phyloP scores from a whole-genome alignment of 1,140 invertebrate genomes.

The Holcopasites calliopsidis region DNA sequence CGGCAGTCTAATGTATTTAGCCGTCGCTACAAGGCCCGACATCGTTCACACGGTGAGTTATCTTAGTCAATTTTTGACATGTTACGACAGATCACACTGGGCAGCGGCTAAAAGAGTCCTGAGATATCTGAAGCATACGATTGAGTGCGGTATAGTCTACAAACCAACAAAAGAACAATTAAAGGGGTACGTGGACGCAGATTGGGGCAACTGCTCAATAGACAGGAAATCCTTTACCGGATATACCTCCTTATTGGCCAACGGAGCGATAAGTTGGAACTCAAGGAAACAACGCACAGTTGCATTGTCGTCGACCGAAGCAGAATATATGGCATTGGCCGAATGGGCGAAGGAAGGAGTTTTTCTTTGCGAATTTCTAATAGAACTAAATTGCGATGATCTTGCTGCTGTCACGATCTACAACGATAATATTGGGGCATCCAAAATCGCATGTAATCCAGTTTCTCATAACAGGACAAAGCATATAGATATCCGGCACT shows the following conservation, averaged over 20 bases:
- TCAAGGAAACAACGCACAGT: background rate
- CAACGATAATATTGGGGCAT: constrained; percentile 5
- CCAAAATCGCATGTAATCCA: background rate
- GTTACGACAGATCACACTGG: too few relatives aligned
- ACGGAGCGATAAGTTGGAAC: background rate
- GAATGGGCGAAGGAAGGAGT: background rate
- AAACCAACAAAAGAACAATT: background rate
- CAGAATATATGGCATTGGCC: background rate
- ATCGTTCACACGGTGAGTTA: background rate
- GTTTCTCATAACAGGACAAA: background rate
- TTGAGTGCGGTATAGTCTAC: background rate
- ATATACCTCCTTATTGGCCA: background rate
- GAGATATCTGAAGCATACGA: background rate
- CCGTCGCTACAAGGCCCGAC: background rate
- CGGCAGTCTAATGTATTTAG: background rate
- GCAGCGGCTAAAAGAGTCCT: background rate
- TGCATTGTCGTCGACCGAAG: background rate
- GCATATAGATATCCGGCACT: background rate
- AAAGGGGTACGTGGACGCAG: background rate
- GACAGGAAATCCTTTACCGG: background rate
- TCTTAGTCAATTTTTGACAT: background rate
- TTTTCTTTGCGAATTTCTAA: background rate
- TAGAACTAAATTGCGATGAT: background rate
- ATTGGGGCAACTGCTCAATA: background rate
- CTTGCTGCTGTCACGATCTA: background rate